A percentile compares a stretch with the other conserved stretches of the same genome.
These are phyloP conservation scores for Leptinotarsa tumamoca DNA, from an alignment of 2,888 invertebrate genomes.

Conservation along the genomic window DNA sequence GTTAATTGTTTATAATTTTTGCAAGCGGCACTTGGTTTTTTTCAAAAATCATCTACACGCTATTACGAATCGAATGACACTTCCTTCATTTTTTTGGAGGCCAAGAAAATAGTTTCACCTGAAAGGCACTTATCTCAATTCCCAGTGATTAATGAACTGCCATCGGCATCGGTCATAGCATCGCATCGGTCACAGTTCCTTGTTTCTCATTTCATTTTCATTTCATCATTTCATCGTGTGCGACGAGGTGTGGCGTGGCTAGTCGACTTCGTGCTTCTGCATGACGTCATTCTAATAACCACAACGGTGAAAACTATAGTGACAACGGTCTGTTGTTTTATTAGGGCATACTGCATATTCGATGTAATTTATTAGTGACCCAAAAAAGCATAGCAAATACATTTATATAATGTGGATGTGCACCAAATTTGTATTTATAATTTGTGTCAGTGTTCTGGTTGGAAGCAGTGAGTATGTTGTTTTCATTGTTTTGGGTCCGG, in stretches of 20 bases:
- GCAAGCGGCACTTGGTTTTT: too few relatives aligned
- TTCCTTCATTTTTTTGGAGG: too few relatives aligned
- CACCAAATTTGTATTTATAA: slow-evolving; percentile 12
- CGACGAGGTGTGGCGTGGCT: not conserved
- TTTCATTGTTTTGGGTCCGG: not conserved
- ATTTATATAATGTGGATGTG: slow-evolving; percentile 28
- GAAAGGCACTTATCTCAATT: too few relatives aligned
- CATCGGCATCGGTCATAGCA: too few relatives aligned
- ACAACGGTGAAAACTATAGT: not conserved
- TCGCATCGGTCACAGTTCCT: too few relatives aligned
- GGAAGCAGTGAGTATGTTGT: slow-evolving; percentile 33
- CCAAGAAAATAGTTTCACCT: too few relatives aligned
- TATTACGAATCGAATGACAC: too few relatives aligned
- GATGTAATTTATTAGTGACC: not conserved
- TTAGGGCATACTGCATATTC: not conserved
- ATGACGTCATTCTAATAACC: not conserved
- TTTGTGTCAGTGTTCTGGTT: slow-evolving; percentile 25
- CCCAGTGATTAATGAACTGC: too few relatives aligned
- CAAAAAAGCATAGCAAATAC: not conserved
- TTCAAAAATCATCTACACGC: too few relatives aligned
- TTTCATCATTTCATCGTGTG: not conserved
- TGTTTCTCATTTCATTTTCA: not conserved
- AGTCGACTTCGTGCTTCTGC: not conserved
- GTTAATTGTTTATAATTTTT: too few relatives aligned
- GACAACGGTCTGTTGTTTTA: not conserved